phyloP scores from a whole-genome alignment of 1,140 invertebrate species.

The Scaptomyza montana region DNA sequence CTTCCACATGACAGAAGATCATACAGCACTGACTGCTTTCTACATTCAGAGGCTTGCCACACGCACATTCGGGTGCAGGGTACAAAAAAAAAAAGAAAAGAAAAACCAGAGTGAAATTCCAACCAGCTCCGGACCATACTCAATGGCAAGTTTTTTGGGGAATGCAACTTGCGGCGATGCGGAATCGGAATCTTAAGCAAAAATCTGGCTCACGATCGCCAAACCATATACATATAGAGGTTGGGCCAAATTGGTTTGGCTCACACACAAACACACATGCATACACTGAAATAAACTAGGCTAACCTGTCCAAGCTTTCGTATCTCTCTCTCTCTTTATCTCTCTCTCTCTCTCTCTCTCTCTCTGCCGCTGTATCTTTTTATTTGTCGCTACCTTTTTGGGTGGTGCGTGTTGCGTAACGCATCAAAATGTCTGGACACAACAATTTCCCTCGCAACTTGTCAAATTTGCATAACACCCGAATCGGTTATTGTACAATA shows the following conservation, averaged over 20 bases:
- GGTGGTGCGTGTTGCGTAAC: constrained; percentile 42
- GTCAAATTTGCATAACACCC: constrained; percentile 44
- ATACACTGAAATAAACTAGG: constrained; percentile 31
- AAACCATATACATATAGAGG: constrained; percentile 24
- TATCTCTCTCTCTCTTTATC: neutral
- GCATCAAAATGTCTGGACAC: constrained; percentile 34
- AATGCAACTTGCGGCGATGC: constrained; percentile 17
- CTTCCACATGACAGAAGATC: constrained; percentile 25
- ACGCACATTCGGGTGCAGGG: neutral
- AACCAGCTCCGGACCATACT: constrained; percentile 25
- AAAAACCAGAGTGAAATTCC: constrained; percentile 56
- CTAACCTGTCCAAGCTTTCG: constrained; percentile 34
- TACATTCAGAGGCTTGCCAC: constrained; percentile 1
- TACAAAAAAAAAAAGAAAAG: constrained; percentile 7
- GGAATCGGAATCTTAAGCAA: constrained; percentile 20
- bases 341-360: neutral
- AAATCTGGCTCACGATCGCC: constrained; percentile 39
- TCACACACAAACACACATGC: neutral
- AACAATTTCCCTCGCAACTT: constrained; percentile 35
- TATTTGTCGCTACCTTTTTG: constrained; percentile 22
- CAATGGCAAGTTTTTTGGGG: constrained; percentile 36
- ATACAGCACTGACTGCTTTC: constrained; percentile 37
- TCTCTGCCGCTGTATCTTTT: neutral
- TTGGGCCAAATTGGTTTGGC: constrained; percentile 41
- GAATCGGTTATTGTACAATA: constrained; percentile 46